Evolutionary conservation across 2,797 vertebrate genomes (phyloP).

Genomic region (Picus viridis): DNA sequence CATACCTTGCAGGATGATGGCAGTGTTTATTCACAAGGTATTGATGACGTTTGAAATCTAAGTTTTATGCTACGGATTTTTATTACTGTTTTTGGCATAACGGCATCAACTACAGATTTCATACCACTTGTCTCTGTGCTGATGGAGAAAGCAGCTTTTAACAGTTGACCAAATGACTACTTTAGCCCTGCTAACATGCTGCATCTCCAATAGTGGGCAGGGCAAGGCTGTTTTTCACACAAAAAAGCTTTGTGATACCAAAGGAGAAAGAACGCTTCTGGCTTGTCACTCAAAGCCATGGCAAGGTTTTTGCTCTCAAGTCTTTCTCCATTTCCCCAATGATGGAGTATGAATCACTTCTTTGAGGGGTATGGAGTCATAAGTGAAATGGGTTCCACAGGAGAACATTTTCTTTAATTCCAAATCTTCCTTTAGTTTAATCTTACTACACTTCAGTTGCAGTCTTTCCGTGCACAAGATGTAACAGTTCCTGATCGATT

Average conservation of each 20-base stretch:
- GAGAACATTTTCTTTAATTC: background rate
- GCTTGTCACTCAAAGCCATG: slow-evolving; percentile 3
- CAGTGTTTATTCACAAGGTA: background rate
- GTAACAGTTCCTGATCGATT: background rate
- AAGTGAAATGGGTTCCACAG: background rate
- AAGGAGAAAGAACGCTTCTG: background rate
- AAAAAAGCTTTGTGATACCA: background rate
- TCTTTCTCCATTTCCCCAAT: slow-evolving; percentile 10
- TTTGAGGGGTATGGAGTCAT: background rate
- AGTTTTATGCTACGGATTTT: background rate
- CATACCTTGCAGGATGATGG: background rate
- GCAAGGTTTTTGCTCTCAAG: slow-evolving; percentile 9
- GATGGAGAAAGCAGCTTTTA: background rate
- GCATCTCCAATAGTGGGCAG: background rate
- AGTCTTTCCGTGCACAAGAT: background rate
- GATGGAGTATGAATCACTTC: background rate
- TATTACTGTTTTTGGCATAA: background rate
- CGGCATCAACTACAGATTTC: background rate
- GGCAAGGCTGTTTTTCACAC: background rate
- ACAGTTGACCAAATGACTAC: background rate
- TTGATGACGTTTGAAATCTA: background rate
- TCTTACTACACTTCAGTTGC: slow-evolving; percentile 7
- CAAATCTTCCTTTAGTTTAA: slow-evolving; percentile 3
- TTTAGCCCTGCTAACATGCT: background rate
- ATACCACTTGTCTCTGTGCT: background rate